A percentile compares a stretch with the other conserved stretches of the same genome.
Conservation (phyloP, 1,140 invertebrate species). For the Drosophila tsacasi region DNA sequence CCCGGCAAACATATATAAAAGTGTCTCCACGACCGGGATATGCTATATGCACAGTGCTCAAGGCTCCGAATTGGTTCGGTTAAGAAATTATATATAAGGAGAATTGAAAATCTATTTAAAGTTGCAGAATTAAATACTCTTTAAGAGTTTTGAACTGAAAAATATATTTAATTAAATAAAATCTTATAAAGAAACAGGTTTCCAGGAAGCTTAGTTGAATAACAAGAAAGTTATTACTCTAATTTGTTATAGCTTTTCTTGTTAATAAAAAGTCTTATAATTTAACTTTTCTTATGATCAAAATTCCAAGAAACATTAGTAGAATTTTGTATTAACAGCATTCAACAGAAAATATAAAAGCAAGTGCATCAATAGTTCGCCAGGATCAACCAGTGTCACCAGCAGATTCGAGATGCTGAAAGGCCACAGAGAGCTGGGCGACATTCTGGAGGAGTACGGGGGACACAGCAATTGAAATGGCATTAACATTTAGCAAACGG, state of each 20-base stretch:
- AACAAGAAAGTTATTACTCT: too few species aligned
- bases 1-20: constrained; percentile 61
- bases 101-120: not conserved
- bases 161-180: not conserved
- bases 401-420: constrained; percentile 36
- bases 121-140: not conserved
- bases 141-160: not conserved
- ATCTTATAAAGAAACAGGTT: too few species aligned
- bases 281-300: fast-evolving
- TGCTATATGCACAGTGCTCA: constrained; percentile 62
- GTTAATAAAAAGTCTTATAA: not conserved
- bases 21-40: constrained; percentile 42
- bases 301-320: not conserved
- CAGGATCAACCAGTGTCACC: constrained; percentile 43
- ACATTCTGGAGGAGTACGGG: not conserved
- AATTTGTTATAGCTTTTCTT: not conserved
- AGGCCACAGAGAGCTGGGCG: constrained; percentile 14
- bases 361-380: constrained; percentile 18
- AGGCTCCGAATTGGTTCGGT: constrained; percentile 23
- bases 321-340: not conserved
- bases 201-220: too few species aligned
- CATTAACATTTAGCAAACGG: constrained; percentile 83
- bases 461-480: constrained; percentile 72
- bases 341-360: fast-evolving
- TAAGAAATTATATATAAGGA: constrained; percentile 4